A percentile compares a stretch with the other conserved stretches of the same genome.
Evolutionary conservation across 2,888 invertebrate genomes (phyloP).

Genomic region (Xestia xanthographa): DNA sequence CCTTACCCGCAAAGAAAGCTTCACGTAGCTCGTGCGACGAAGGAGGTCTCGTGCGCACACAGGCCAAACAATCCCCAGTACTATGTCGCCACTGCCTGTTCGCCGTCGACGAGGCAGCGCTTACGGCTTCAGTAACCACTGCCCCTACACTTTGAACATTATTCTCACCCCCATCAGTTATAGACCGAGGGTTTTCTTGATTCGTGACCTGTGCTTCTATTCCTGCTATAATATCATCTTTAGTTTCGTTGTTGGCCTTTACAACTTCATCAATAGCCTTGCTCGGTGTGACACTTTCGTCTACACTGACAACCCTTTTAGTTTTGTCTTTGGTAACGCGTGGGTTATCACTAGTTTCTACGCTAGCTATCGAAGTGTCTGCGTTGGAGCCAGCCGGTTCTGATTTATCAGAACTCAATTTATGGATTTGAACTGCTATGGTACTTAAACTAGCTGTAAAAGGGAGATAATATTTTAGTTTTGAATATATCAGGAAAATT

Average conservation of each 20-base stretch:
- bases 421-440: constrained; percentile 59
- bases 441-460: constrained; percentile 55
- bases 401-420: constrained; percentile 58
- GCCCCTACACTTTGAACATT: constrained; percentile 49
- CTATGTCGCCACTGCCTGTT: constrained; percentile 79
- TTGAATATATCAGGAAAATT: not conserved
- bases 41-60: constrained; percentile 83
- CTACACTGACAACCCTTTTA: constrained; percentile 59
- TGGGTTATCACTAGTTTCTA: constrained; percentile 52
- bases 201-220: constrained; percentile 40
- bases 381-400: constrained; percentile 55
- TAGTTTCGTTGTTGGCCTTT: constrained; percentile 63
- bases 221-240: constrained; percentile 32
- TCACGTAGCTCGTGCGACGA: constrained; percentile 86
- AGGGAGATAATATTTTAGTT: constrained; percentile 12
- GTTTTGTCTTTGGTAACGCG: constrained; percentile 68
- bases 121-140: constrained; percentile 51
- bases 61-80: constrained; percentile 82
- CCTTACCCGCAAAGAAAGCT: constrained; percentile 86
- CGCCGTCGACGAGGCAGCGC: constrained; percentile 32
- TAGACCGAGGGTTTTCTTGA: constrained; percentile 39
- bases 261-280: constrained; percentile 54
- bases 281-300: constrained; percentile 39
- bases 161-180: constrained; percentile 51
- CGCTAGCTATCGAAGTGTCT: constrained; percentile 47